Base-by-base conservation (phyloP, 30 jellyfish, hydroid and myxozoan species). In the Nemopilema nomurai region DNA sequence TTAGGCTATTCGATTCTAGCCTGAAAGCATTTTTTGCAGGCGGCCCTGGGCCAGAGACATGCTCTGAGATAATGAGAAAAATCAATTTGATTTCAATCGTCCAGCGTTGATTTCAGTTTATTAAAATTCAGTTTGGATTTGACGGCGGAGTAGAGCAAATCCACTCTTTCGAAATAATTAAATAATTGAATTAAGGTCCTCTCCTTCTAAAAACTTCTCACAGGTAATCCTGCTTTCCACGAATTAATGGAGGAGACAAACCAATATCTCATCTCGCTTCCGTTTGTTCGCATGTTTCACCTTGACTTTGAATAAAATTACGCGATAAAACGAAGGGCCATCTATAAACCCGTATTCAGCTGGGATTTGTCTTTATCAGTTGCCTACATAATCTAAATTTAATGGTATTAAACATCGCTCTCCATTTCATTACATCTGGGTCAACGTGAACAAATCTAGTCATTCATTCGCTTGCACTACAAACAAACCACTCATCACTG, bases 271-370 rank as follows among this genome's bases (percentile, higher is more conserved):
- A 66, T 18, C 76, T 4, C 18, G 76, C 21, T 22, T 66, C 76
- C 76, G 76, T 66, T n/a, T 66, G 28, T 66, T 22, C 32, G 76
- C 28, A 66, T 66, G 29, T 66, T 29, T 22, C 32, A 16, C 32
- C 21, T 29, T 16, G 18, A 22, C 20, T 66, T 66, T 18, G 18
- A 22, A 22, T 22, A 66, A 66, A 21, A 21, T 21, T 66, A 21
- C 32, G 3, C 75, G 20, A 29, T 21, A 29, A 66, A 66, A 66
- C 49, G 32, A 20, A 66, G 28, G 24, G 13, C 32, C 32, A 21
- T 66, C 28, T 66, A 66, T 1, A 18, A 66, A 21, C 18, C 32
- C 31, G 28, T 29, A 66, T 66, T 66, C 75, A 66, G 28, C 75
- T 16, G 6, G 32, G 49, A 26, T 66, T 66, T 66, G 28, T 18